Percentiles rank a stretch among this genome's conserved stretches.
phyloP scores from a whole-genome alignment of 1,140 invertebrate species.

The Drosophila kepulauana region DNA sequence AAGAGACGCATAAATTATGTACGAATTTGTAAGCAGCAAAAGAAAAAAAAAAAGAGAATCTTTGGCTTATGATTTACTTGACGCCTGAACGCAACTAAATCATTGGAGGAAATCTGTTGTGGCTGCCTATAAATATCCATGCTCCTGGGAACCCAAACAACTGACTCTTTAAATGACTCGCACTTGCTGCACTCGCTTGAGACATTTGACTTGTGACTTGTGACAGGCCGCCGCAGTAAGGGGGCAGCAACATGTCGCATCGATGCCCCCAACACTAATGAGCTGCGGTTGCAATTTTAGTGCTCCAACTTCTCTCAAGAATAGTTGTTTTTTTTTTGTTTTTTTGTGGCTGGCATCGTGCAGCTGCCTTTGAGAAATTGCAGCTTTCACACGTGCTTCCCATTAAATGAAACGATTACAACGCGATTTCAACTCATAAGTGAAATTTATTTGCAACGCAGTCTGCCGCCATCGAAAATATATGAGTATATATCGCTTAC shows the following conservation, averaged over 20 bases:
- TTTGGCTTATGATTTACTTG: constrained; percentile 70
- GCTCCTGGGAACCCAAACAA: constrained; percentile 39
- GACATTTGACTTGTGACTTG: constrained; percentile 27
- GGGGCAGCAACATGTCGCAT: constrained; percentile 43
- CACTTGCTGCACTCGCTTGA: constrained; percentile 8
- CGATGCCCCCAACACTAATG: constrained; percentile 62
- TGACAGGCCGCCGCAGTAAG: background rate
- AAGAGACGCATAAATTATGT: constrained; percentile 75
- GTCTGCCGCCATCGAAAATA: constrained; percentile 46
- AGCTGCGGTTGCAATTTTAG: constrained; percentile 50
- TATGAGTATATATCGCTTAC: constrained; percentile 28
- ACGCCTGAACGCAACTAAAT: constrained; percentile 72
- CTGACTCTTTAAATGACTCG: constrained; percentile 29
- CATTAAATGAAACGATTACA: constrained; percentile 81
- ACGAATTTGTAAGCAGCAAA: background rate
- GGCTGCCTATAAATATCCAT: constrained; percentile 41
- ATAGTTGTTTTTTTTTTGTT: constrained; percentile 38
- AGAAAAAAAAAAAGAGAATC: constrained; percentile 2
- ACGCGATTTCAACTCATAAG: constrained; percentile 72
- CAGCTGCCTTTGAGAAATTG: constrained; percentile 61
- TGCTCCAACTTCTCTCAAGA: constrained; percentile 6
- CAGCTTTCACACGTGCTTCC: constrained; percentile 81
- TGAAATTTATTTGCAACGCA: constrained; percentile 80
- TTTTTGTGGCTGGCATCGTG: constrained; percentile 2
- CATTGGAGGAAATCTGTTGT: constrained; percentile 75